These are phyloP conservation scores for Chloroceryle amazona DNA, from an alignment of 2,797 vertebrate species.

Conservation along the genomic window DNA sequence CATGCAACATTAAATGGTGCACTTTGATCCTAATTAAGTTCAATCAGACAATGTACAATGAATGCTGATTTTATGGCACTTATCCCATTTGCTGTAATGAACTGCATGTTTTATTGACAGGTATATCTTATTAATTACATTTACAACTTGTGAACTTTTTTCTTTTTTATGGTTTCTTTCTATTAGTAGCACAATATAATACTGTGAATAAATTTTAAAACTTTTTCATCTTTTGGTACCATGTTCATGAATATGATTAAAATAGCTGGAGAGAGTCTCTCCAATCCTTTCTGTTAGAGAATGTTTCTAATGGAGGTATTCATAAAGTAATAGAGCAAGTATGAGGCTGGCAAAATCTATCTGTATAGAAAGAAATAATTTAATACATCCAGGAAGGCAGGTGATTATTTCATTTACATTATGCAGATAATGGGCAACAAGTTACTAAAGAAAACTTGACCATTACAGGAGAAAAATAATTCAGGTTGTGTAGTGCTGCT, in stretches of 20 bases:
- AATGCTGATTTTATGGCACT: slow-evolving; percentile 31
- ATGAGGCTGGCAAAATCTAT: neutral
- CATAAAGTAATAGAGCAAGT: neutral
- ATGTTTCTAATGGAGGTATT: neutral
- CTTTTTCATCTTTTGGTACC: neutral
- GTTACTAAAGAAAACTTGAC: neutral
- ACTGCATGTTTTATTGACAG: slow-evolving; percentile 50
- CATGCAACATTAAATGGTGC: neutral
- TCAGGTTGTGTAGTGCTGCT: neutral
- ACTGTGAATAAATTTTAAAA: neutral
- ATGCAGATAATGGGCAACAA: neutral
- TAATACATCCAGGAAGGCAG: neutral
- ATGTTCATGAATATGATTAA: neutral
- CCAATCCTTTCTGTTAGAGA: neutral
- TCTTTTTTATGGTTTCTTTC: neutral
- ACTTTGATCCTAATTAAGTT: neutral
- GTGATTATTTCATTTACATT: neutral
- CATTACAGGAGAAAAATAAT: neutral
- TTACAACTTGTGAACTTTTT: neutral
- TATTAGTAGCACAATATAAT: neutral
- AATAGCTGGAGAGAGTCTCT: neutral
- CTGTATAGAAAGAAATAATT: neutral
- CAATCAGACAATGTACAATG: neutral
- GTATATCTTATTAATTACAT: neutral
- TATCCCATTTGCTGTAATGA: slow-evolving; percentile 14